Percentiles rank a stretch among this genome's conserved stretches.
phyloP scores from a whole-genome alignment of 2,113 vertebrate genomes.

The Ctenodactylus gundi region DNA sequence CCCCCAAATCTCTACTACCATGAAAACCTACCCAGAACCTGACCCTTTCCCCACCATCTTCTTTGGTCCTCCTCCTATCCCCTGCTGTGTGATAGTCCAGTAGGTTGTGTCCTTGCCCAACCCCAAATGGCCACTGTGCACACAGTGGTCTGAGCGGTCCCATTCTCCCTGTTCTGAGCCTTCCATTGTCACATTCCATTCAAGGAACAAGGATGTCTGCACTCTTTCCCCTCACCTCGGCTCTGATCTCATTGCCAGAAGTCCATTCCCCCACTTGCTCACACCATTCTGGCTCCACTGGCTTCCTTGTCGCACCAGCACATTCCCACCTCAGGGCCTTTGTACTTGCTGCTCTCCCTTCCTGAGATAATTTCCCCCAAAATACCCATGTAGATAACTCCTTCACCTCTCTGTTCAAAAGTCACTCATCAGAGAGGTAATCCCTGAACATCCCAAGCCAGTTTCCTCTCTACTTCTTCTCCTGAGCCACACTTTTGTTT shows the following conservation, averaged over 20 bases:
- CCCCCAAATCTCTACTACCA: background rate
- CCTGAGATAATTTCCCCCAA: background rate
- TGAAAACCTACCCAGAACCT: background rate
- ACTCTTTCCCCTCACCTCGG: background rate
- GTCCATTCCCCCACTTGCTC: background rate
- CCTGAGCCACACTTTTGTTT: background rate
- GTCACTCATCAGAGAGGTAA: background rate
- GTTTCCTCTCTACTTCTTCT: background rate
- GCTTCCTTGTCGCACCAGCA: background rate
- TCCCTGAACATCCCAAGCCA: background rate
- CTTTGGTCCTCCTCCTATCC: too few relatives aligned
- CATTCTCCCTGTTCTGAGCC: background rate
- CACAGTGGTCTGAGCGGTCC: background rate
- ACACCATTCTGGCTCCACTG: background rate
- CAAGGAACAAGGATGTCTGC: background rate
- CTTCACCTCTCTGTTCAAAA: background rate
- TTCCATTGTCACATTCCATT: background rate
- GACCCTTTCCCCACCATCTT: background rate
- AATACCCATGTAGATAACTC: background rate
- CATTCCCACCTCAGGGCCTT: background rate
- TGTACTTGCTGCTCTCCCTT: background rate
- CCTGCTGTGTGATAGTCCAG: background rate
- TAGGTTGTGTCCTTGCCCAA: background rate
- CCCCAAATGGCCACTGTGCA: background rate
- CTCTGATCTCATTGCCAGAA: background rate